phyloP scores from a whole-genome alignment of 2,113 vertebrate genomes.

The Myotis davidii region DNA sequence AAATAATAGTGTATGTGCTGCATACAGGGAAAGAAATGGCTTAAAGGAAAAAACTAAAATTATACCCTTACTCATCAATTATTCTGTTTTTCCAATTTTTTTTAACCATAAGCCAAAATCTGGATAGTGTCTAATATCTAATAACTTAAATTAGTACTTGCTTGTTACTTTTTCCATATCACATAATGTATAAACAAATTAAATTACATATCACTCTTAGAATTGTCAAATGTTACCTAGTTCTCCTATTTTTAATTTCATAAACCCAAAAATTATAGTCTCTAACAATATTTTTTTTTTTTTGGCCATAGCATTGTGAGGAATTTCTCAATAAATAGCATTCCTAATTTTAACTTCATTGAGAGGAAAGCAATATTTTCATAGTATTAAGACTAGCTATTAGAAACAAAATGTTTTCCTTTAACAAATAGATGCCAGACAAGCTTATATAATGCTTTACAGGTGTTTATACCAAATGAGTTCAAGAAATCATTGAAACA shows the following conservation, averaged over 20 bases:
- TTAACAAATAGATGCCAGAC: not conserved
- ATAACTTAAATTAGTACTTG: not conserved
- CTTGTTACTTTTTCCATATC: not conserved
- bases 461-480: not conserved
- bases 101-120: not conserved
- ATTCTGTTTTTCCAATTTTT: slow-evolving; percentile 32
- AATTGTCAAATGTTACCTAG: not conserved
- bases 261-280: not conserved
- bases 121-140: not conserved
- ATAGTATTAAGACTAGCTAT: not conserved
- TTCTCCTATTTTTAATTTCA: not conserved
- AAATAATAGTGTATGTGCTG: slow-evolving; percentile 50
- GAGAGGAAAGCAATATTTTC: not conserved
- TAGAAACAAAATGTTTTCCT: not conserved
- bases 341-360: not conserved
- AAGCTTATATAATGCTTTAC: not conserved
- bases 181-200: not conserved
- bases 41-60: not conserved
- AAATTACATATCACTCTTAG: slow-evolving; percentile 7
- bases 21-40: not conserved
- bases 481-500: slow-evolving; percentile 13
- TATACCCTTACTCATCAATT: not conserved
- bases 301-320: not conserved
- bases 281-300: not conserved
- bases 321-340: not conserved